Conservation (phyloP, 2,888 invertebrate genomes). For the Mesorhabditis belari region DNA sequence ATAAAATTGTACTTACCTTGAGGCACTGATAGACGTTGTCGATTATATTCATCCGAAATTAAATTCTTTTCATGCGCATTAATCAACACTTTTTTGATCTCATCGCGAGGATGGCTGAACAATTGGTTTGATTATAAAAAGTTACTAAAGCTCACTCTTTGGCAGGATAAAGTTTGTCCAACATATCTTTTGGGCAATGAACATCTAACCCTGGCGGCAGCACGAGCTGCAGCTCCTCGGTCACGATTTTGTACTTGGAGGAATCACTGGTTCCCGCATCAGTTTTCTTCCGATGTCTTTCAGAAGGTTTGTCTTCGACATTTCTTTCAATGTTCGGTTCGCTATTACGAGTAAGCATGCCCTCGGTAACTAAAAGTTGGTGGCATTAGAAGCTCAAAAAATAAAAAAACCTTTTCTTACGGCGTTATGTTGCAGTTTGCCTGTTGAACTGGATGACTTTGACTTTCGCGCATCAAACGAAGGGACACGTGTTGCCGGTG, state of each 20-base stretch:
- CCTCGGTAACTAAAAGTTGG: slow-evolving; percentile 6
- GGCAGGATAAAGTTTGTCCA: slow-evolving; percentile 24
- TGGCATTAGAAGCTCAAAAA: too few relatives aligned
- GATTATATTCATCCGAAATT: slow-evolving; percentile 37
- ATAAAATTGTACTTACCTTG: slow-evolving; percentile 2
- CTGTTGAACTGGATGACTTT: neutral
- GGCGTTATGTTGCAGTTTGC: neutral
- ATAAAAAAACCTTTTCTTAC: slow-evolving; percentile 4
- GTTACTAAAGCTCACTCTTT: slow-evolving; percentile 11
- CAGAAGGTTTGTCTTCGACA: slow-evolving; percentile 1
- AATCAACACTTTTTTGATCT: slow-evolving; percentile 30
- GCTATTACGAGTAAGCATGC: slow-evolving; percentile 3
- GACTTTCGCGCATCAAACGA: slow-evolving; percentile 14
- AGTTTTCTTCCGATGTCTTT: neutral
- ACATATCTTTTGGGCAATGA: slow-evolving; percentile 29
- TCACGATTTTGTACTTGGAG: slow-evolving; percentile 1
- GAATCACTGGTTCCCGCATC: neutral
- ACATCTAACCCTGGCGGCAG: slow-evolving; percentile 35
- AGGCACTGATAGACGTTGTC: slow-evolving; percentile 7
- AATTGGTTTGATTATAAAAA: neutral
- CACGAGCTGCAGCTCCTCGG: slow-evolving; percentile 13
- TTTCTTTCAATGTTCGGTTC: slow-evolving; percentile 6
- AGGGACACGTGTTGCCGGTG: slow-evolving; percentile 6
- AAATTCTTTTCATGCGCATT: slow-evolving; percentile 36
- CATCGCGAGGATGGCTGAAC: slow-evolving; percentile 32